A percentile compares a stretch with the other conserved stretches of the same genome.
Evolutionary conservation across 2,797 vertebrate species (phyloP).

Genomic region (Rhinoraja longicauda): DNA sequence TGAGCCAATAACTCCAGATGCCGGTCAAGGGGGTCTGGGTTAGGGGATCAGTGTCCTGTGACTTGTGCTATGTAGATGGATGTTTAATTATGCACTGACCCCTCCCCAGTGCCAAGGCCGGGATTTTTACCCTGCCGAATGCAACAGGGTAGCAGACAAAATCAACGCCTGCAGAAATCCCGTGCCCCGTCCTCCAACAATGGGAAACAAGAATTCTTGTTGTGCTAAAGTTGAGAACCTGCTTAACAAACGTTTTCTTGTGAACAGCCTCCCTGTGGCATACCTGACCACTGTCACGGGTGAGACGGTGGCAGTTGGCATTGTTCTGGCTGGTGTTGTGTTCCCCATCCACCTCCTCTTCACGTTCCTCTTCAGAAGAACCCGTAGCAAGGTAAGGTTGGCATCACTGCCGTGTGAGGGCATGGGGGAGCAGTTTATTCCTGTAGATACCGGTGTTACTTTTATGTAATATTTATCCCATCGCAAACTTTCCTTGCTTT

Average conservation of each 20-base stretch:
- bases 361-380: constrained; percentile 62
- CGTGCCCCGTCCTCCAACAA: background rate
- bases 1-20: too few species aligned
- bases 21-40: background rate
- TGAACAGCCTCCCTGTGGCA: constrained; percentile 54
- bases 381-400: constrained; percentile 54
- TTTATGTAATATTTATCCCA: background rate
- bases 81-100: background rate
- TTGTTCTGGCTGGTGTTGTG: constrained; percentile 56
- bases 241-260: background rate
- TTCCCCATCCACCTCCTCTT: constrained; percentile 66
- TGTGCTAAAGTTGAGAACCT: background rate
- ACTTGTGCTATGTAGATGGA: background rate
- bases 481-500: background rate
- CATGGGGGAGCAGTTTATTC: background rate
- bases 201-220: background rate
- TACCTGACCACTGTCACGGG: constrained; percentile 49
- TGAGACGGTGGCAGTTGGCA: constrained; percentile 60
- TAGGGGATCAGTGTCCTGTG: background rate
- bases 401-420: background rate
- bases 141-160: background rate
- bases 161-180: background rate
- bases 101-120: background rate
- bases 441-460: background rate
- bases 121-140: background rate